These are phyloP conservation scores for Tetheella fluctuosa DNA, from an alignment of 2,888 invertebrate genomes.

Conservation along the genomic window DNA sequence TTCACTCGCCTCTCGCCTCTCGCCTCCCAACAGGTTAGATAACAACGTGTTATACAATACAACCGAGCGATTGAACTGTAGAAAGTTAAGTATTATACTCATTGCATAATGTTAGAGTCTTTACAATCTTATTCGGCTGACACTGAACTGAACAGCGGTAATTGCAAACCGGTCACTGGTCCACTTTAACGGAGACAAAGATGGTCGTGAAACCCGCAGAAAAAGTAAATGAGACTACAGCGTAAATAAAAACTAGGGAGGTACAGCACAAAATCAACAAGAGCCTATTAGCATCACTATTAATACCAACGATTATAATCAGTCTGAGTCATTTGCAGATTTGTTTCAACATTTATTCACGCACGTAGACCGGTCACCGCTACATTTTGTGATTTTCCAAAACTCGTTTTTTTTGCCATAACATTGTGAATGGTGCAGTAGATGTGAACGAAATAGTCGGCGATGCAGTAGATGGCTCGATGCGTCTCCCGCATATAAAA, in stretches of 20 bases:
- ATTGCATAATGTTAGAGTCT: background rate
- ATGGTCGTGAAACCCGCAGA: background rate
- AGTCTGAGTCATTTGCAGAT: background rate
- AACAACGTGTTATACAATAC: background rate
- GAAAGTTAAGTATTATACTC: constrained; percentile 5
- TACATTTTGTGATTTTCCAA: background rate
- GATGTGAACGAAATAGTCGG: background rate
- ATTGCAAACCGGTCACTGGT: background rate
- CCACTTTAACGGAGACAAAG: background rate
- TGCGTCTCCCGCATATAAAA: background rate
- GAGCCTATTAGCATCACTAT: background rate
- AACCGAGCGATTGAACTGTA: background rate
- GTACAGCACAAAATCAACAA: background rate
- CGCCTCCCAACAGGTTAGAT: background rate
- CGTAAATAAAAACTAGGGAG: background rate
- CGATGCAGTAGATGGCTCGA: background rate
- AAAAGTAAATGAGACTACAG: background rate
- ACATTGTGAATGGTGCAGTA: background rate
- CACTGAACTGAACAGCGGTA: background rate
- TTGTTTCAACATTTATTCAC: background rate
- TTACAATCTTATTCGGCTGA: background rate
- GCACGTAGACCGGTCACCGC: background rate
- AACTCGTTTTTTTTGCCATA: background rate
- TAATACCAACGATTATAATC: background rate
- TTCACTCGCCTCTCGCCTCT: background rate